Conservation (phyloP, 2,113 vertebrate species). For the Oreochromis spilurus region DNA sequence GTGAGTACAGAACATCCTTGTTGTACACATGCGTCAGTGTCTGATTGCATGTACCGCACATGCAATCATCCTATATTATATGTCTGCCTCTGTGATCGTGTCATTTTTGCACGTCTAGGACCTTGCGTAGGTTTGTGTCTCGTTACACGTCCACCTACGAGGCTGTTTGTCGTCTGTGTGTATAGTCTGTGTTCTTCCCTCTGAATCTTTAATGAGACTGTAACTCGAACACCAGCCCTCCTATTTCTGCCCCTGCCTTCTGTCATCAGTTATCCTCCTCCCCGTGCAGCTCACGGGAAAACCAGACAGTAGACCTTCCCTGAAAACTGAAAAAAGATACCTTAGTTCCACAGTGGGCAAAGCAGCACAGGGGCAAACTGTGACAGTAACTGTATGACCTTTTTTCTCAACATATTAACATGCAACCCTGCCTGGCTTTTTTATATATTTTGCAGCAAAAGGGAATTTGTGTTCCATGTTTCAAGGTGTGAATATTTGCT, state of each 20-base stretch:
- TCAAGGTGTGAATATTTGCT: background rate
- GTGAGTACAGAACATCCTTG: background rate
- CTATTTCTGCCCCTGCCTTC: background rate
- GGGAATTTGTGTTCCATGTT: accelerated
- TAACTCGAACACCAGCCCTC: conserved; percentile 48
- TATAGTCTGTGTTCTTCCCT: conserved; percentile 3
- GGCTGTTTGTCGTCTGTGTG: conserved; percentile 34
- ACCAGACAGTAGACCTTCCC: conserved; percentile 1
- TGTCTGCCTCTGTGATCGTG: background rate
- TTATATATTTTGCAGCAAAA: background rate
- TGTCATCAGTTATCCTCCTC: conserved; percentile 31
- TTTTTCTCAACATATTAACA: background rate
- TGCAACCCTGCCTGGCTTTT: accelerated
- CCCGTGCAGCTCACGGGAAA: conserved; percentile 2
- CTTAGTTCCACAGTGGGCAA: background rate
- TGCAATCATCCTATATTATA: background rate
- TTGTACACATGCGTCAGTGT: background rate
- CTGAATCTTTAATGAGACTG: conserved; percentile 70
- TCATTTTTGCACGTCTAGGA: background rate
- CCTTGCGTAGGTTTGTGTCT: background rate
- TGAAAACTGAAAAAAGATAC: background rate
- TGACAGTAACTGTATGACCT: background rate
- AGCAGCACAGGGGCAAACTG: background rate
- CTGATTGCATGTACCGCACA: background rate
- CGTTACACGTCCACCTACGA: background rate